These are phyloP conservation scores for Galerucella calmariensis DNA, from an alignment of 2,888 invertebrate species.

Conservation along the genomic window DNA sequence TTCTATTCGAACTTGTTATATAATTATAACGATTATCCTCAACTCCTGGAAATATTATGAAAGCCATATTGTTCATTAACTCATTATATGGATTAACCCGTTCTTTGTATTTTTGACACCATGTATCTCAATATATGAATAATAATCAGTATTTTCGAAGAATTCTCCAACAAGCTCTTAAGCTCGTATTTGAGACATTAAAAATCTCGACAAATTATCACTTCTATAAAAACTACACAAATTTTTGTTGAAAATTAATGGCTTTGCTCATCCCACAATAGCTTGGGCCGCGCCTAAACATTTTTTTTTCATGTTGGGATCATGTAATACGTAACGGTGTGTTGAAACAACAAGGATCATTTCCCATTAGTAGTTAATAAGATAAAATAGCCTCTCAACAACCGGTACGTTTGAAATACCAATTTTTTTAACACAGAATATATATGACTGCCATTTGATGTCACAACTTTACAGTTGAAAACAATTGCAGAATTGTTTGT, in stretches of 20 bases:
- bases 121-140: too few species aligned
- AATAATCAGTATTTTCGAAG: neutral
- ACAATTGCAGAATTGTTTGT: neutral
- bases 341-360: slow-evolving; percentile 26
- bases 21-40: too few species aligned
- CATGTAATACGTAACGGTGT: slow-evolving; percentile 17
- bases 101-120: too few species aligned
- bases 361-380: slow-evolving; percentile 29
- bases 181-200: neutral
- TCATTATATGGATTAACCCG: too few species aligned
- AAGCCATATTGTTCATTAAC: too few species aligned
- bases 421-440: slow-evolving; percentile 22
- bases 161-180: neutral
- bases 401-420: slow-evolving; percentile 24
- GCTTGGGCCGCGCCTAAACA: slow-evolving; percentile 17
- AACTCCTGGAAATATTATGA: too few species aligned
- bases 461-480: neutral
- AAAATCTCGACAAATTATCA: slow-evolving; percentile 1
- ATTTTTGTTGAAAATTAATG: slow-evolving; percentile 25
- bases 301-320: slow-evolving; percentile 10
- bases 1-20: too few species aligned
- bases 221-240: slow-evolving; percentile 2
- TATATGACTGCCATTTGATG: slow-evolving; percentile 18
- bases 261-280: slow-evolving; percentile 17
- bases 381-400: slow-evolving; percentile 18